phyloP scores from a whole-genome alignment of 2,113 vertebrate species.

The Myrmecophaga tridactyla region DNA sequence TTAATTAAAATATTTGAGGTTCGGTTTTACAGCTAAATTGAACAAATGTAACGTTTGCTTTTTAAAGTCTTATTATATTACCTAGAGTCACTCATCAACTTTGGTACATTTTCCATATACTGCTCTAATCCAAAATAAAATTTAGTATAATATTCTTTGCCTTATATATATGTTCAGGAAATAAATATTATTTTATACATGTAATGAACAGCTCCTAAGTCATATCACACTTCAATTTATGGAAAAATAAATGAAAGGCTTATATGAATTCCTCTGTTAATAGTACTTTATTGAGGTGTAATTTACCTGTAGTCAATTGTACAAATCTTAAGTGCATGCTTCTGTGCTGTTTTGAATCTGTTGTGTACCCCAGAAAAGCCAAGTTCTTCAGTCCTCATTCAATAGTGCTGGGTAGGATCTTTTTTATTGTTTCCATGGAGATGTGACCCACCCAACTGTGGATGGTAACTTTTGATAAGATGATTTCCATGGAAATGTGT shows the following conservation, averaged over 20 bases:
- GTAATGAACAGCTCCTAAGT: not conserved
- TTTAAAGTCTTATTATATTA: constrained; percentile 39
- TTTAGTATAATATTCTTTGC: constrained; percentile 16
- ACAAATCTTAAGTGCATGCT: not conserved
- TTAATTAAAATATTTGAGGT: constrained; percentile 60
- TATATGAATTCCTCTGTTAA: not conserved
- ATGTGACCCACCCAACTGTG: too few species aligned
- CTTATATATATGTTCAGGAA: not conserved
- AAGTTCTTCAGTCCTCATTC: too few species aligned
- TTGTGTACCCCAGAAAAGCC: too few species aligned
- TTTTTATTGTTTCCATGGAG: too few species aligned
- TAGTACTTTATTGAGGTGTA: constrained; percentile 9
- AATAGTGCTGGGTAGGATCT: too few species aligned
- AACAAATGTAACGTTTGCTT: constrained; percentile 59
- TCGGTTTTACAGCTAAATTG: constrained; percentile 59
- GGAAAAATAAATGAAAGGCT: constrained; percentile 41
- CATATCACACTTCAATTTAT: not conserved
- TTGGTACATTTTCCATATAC: constrained; percentile 42
- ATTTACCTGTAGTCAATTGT: constrained; percentile 7
- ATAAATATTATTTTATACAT: constrained; percentile 44
- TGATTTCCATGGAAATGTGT: too few species aligned
- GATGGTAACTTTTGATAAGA: too few species aligned
- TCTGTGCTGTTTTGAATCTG: too few species aligned
- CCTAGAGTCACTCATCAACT: not conserved
- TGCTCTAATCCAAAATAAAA: constrained; percentile 26